phyloP scores from a whole-genome alignment of 2,797 vertebrate genomes.

The Helostoma temminkii region DNA sequence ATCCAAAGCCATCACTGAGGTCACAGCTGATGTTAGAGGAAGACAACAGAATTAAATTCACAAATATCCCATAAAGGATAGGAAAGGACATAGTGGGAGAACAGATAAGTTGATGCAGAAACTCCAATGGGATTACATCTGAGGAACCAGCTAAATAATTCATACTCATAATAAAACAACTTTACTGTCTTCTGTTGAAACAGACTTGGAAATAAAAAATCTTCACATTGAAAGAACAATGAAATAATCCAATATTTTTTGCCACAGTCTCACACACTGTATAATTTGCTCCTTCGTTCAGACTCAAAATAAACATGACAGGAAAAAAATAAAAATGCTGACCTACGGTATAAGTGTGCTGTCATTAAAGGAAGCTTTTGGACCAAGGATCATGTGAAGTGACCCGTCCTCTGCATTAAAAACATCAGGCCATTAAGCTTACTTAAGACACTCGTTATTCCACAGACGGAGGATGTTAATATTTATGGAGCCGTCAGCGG shows the following conservation, averaged over 20 bases:
- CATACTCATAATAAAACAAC: conserved; percentile 54
- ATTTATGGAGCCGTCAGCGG: conserved; percentile 59
- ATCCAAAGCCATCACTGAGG: neutral
- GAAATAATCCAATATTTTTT: neutral
- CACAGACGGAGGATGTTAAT: conserved; percentile 67
- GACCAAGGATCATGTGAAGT: conserved; percentile 16
- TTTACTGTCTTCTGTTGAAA: conserved; percentile 69
- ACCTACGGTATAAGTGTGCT: conserved; percentile 12
- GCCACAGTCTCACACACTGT: neutral
- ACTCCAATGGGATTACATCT: conserved; percentile 12
- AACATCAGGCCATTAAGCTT: conserved; percentile 64
- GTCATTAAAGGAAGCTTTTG: conserved; percentile 23
- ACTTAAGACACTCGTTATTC: conserved; percentile 66
- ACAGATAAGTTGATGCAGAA: neutral
- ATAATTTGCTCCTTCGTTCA: conserved; percentile 2
- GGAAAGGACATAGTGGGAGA: neutral
- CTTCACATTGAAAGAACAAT: neutral
- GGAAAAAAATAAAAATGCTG: conserved; percentile 29
- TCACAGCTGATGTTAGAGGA: neutral
- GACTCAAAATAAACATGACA: conserved; percentile 36
- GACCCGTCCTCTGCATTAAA: conserved; percentile 37
- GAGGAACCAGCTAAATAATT: conserved; percentile 59
- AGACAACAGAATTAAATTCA: neutral
- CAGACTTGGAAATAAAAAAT: conserved; percentile 34
- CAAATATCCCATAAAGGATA: neutral